Evolutionary conservation across 2,888 invertebrate species (phyloP).

Genomic region (Rhagonycha fulva): DNA sequence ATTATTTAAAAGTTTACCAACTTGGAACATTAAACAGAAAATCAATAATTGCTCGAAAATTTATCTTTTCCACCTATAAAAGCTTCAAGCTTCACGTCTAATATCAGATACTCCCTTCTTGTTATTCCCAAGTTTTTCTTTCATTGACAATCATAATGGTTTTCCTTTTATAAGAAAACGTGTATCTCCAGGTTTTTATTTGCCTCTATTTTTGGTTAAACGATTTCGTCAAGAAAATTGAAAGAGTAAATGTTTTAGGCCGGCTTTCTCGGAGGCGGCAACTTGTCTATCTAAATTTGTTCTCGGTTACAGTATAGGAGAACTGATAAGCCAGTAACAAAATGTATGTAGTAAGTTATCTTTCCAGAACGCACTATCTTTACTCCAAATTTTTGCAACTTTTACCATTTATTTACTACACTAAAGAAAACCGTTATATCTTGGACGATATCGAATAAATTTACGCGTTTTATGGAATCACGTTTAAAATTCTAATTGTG

Average conservation of each 20-base stretch:
- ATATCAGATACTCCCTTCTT: constrained; percentile 5
- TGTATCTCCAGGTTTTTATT: background rate
- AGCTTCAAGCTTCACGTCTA: background rate
- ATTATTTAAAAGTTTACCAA: background rate
- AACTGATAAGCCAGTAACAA: background rate
- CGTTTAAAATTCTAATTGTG: background rate
- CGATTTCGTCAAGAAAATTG: background rate
- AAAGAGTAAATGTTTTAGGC: constrained; percentile 1
- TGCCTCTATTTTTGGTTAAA: background rate
- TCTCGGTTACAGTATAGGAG: background rate
- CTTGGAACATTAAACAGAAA: background rate
- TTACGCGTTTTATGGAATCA: background rate
- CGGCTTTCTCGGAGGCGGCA: constrained; percentile 1
- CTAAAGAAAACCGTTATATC: background rate
- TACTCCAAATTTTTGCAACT: background rate
- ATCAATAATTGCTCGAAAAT: constrained; percentile 8
- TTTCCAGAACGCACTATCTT: background rate
- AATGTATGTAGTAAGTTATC: background rate
- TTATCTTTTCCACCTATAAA: constrained; percentile 7
- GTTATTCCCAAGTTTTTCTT: constrained; percentile 8
- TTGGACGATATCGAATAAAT: background rate
- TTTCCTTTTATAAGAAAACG: background rate
- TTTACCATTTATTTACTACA: background rate
- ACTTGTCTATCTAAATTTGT: constrained; percentile 10
- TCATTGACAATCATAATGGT: background rate